Conservation (phyloP, 2,797 vertebrate genomes). For the Lepus oiostolus region DNA sequence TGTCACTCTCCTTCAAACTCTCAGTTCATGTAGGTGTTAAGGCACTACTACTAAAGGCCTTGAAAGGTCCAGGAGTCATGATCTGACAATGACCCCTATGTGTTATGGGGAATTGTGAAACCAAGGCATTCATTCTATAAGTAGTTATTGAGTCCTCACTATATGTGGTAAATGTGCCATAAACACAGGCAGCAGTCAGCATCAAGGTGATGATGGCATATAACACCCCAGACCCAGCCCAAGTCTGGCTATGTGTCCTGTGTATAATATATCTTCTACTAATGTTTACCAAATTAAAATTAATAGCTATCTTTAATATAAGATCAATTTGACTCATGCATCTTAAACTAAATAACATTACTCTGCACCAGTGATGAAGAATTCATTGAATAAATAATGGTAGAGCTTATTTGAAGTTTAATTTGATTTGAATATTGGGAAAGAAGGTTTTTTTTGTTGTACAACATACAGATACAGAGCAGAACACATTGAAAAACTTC, state of each 20-base stretch:
- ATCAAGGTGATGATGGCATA: neutral
- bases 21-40: neutral
- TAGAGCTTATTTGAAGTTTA: neutral
- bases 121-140: neutral
- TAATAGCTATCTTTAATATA: neutral
- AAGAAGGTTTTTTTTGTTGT: neutral
- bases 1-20: neutral
- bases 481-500: neutral
- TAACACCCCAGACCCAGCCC: neutral
- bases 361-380: neutral
- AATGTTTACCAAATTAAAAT: neutral
- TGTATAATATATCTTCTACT: neutral
- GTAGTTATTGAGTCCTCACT: neutral
- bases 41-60: neutral
- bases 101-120: neutral
- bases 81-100: neutral
- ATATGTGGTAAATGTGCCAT: neutral
- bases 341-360: constrained; percentile 17
- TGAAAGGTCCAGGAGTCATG: neutral
- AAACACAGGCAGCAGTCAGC: neutral
- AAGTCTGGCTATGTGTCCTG: neutral
- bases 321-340: neutral
- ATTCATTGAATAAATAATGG: neutral
- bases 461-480: neutral
- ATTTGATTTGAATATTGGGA: constrained; percentile 3